Percentiles rank a stretch among this genome's conserved stretches.
Evolutionary conservation across 2,797 vertebrate genomes (phyloP).

Genomic region (Podarcis lilfordi): DNA sequence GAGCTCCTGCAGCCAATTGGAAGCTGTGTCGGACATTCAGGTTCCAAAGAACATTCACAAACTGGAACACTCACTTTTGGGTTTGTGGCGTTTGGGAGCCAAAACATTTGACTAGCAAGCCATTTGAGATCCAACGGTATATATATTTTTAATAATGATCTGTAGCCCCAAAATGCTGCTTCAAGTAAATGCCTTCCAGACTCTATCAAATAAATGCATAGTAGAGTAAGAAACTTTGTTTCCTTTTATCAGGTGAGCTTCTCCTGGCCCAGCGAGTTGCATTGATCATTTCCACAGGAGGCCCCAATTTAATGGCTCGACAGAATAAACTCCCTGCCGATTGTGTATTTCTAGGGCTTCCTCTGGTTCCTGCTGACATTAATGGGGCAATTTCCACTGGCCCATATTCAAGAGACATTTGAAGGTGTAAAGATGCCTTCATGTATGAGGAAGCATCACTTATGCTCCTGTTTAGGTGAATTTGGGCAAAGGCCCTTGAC

Average conservation of each 20-base stretch:
- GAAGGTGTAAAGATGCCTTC: not conserved
- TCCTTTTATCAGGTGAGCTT: not conserved
- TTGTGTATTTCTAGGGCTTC: not conserved
- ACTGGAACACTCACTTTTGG: too few relatives aligned
- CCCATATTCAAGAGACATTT: slow-evolving; percentile 2
- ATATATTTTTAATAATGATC: not conserved
- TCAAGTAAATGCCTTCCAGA: slow-evolving; percentile 18
- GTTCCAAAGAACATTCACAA: too few relatives aligned
- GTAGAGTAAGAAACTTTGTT: slow-evolving; percentile 14
- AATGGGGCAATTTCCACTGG: not conserved
- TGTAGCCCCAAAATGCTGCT: not conserved
- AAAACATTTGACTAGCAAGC: too few relatives aligned
- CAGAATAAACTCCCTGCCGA: slow-evolving; percentile 2
- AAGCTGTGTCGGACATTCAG: too few relatives aligned
- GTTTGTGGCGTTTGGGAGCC: too few relatives aligned
- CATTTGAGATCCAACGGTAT: too few relatives aligned
- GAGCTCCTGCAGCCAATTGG: too few relatives aligned
- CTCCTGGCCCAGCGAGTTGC: not conserved
- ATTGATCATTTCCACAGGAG: slow-evolving; percentile 30
- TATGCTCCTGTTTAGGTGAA: not conserved
- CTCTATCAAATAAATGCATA: slow-evolving; percentile 5
- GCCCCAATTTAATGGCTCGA: not conserved
- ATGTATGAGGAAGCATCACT: not conserved
- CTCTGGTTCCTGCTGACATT: not conserved
- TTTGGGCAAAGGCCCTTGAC: not conserved